Evolutionary conservation across 2,888 invertebrate genomes (phyloP).

Genomic region (Watsonalla binaria): DNA sequence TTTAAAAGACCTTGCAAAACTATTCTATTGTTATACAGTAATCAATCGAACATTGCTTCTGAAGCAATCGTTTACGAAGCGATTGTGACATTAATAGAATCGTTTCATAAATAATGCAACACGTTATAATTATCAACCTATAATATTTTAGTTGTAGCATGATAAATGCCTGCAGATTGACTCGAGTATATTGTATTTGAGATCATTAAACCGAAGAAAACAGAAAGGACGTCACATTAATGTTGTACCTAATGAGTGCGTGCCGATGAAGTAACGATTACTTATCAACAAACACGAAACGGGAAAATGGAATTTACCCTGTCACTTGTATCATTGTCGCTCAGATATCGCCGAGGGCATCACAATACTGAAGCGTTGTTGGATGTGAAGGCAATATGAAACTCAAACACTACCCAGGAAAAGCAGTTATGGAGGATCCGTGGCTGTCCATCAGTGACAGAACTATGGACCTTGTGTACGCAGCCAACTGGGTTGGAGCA

Average conservation of each 20-base stretch:
- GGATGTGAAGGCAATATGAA: conserved; percentile 80
- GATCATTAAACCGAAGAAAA: conserved; percentile 18
- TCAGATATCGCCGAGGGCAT: conserved; percentile 16
- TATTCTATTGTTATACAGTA: conserved; percentile 31
- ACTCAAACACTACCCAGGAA: conserved; percentile 90
- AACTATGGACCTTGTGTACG: conserved; percentile 88
- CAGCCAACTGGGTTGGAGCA: conserved; percentile 91
- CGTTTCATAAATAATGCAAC: neutral
- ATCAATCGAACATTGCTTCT: conserved; percentile 19
- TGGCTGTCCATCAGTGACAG: conserved; percentile 82
- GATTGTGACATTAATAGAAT: conserved; percentile 17
- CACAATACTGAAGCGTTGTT: conserved; percentile 16
- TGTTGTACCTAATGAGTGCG: conserved; percentile 16
- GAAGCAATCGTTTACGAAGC: neutral
- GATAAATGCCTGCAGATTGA: conserved; percentile 16
- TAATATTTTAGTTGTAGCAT: conserved; percentile 25
- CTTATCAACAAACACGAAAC: conserved; percentile 9
- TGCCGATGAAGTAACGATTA: conserved; percentile 16
- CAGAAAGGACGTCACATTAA: conserved; percentile 16
- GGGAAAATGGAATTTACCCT: conserved; percentile 39
- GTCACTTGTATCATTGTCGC: conserved; percentile 11
- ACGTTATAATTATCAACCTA: neutral
- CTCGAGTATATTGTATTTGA: conserved; percentile 13
- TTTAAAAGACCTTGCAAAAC: conserved; percentile 32
- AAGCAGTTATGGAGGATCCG: conserved; percentile 88